Conservation (phyloP, 2,888 invertebrate genomes). For the Zhuqinia jingwanae region DNA sequence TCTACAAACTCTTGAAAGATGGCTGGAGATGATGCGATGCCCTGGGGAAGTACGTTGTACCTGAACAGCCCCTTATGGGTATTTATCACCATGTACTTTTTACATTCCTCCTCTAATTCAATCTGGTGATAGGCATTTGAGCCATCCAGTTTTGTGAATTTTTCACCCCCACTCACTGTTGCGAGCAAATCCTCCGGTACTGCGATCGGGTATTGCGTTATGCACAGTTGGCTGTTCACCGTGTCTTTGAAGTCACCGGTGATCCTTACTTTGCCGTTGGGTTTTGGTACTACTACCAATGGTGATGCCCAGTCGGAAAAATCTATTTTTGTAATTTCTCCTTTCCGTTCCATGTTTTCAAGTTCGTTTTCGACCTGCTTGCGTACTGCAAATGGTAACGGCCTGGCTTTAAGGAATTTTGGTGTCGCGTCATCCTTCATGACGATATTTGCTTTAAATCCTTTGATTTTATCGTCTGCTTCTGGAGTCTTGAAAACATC, state of each 20-base stretch:
- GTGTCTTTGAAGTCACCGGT: conserved; percentile 80
- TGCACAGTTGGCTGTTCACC: conserved; percentile 78
- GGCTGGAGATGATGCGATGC: conserved; percentile 80
- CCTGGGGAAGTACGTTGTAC: conserved; percentile 80
- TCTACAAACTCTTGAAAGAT: conserved; percentile 80
- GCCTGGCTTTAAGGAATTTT: conserved; percentile 78
- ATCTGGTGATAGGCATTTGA: conserved; percentile 80
- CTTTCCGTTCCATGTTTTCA: conserved; percentile 74
- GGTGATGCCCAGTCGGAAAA: conserved; percentile 80
- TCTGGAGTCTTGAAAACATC: conserved; percentile 64
- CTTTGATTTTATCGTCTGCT: conserved; percentile 65
- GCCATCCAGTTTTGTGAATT: conserved; percentile 80
- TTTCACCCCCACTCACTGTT: conserved; percentile 74
- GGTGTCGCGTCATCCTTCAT: conserved; percentile 79
- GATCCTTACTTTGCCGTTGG: conserved; percentile 79
- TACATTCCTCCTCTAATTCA: conserved; percentile 78
- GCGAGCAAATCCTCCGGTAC: conserved; percentile 77
- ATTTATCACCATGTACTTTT: conserved; percentile 79
- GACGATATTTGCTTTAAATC: conserved; percentile 74
- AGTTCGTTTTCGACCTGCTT: conserved; percentile 78
- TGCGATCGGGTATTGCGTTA: conserved; percentile 79
- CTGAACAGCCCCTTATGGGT: conserved; percentile 80
- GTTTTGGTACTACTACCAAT: conserved; percentile 80
- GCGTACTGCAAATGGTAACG: conserved; percentile 79
- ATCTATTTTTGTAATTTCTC: conserved; percentile 76